Evolutionary conservation across 2,888 invertebrate species (phyloP).

Genomic region (Drosophila planitibia): DNA sequence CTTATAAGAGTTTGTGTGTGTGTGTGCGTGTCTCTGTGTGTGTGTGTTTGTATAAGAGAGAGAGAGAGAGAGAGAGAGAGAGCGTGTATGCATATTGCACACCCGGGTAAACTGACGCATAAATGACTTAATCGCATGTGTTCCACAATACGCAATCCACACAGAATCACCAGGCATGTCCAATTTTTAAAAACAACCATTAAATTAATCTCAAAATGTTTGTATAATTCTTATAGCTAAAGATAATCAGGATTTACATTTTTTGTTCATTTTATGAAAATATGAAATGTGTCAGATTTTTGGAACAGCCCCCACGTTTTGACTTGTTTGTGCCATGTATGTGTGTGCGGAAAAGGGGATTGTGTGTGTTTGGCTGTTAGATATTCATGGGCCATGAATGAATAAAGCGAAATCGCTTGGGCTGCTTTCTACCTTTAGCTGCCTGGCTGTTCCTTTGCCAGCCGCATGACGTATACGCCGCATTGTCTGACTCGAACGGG

Average conservation of each 20-base stretch:
- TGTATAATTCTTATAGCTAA: background rate
- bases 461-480: slow-evolving; percentile 66
- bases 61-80: background rate
- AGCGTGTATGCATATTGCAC: slow-evolving; percentile 61
- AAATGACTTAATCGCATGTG: slow-evolving; percentile 65
- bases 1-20: slow-evolving; percentile 11
- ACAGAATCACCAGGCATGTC: slow-evolving; percentile 8
- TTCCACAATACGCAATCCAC: slow-evolving; percentile 30
- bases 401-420: slow-evolving; percentile 64
- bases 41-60: slow-evolving; percentile 17
- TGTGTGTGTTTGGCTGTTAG: slow-evolving; percentile 40
- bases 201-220: background rate
- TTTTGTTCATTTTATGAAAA: background rate
- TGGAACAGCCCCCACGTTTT: slow-evolving; percentile 8
- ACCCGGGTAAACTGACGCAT: slow-evolving; percentile 50
- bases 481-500: slow-evolving; percentile 60
- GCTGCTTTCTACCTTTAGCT: slow-evolving; percentile 49
- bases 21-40: slow-evolving; percentile 7
- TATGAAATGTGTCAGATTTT: background rate
- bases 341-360: background rate
- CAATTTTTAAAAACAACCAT: background rate
- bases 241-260: background rate
- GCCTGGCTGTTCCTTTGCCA: slow-evolving; percentile 48
- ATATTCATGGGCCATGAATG: slow-evolving; percentile 73
- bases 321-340: slow-evolving; percentile 22